Percentiles rank a stretch among this genome's conserved stretches.
Conservation (phyloP, 92 coral and sea anemone genomes). For the Zoanthus gigantus region DNA sequence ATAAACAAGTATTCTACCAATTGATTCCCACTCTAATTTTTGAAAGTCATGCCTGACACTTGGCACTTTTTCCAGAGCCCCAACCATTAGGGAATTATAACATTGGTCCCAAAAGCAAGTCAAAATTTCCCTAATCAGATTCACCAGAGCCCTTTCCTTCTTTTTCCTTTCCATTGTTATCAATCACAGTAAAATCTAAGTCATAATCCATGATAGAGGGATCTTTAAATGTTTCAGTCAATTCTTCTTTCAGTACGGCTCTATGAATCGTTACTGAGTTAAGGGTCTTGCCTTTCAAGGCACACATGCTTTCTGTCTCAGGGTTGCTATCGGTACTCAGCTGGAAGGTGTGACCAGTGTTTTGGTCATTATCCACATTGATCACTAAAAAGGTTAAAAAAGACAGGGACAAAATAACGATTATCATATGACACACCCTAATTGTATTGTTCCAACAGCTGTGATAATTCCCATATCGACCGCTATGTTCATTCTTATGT, state of each 20-base stretch:
- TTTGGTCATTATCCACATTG: conserved; percentile 18
- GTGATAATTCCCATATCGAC: conserved; percentile 15
- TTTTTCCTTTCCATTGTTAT: conserved; percentile 34
- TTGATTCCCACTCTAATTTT: conserved; percentile 46
- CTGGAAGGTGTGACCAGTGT: conserved; percentile 18
- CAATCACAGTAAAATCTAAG: conserved; percentile 29
- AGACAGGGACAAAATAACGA: not conserved
- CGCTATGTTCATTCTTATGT: conserved; percentile 8
- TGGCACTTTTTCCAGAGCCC: conserved; percentile 48
- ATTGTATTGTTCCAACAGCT: conserved; percentile 17
- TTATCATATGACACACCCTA: conserved; percentile 1
- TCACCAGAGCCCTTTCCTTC: conserved; percentile 45
- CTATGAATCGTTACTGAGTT: conserved; percentile 39
- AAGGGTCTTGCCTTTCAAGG: conserved; percentile 6
- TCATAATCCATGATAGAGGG: conserved; percentile 14
- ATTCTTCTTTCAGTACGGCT: conserved; percentile 43
- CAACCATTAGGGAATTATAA: conserved; percentile 39
- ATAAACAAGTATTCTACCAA: conserved; percentile 50
- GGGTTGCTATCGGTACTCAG: conserved; percentile 20
- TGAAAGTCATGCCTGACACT: conserved; percentile 54
- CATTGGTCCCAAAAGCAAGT: conserved; percentile 53
- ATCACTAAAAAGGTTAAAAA: conserved; percentile 17
- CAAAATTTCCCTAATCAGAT: conserved; percentile 33
- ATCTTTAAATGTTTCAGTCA: conserved; percentile 30
- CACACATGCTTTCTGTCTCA: conserved; percentile 11